phyloP scores from a whole-genome alignment of 2,113 vertebrate species.

The Eulemur rufifrons region DNA sequence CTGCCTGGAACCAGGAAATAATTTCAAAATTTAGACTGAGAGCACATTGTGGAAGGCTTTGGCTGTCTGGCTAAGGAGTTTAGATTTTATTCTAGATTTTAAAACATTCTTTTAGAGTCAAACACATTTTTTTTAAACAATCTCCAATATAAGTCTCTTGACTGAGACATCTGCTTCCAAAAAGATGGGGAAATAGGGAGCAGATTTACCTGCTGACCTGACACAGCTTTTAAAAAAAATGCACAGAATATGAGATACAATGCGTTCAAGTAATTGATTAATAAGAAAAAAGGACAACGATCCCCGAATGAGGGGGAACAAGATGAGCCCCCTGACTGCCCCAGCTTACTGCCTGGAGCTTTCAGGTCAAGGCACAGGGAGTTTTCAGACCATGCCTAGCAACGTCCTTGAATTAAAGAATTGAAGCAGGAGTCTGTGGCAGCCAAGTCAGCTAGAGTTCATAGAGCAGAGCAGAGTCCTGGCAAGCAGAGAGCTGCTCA shows the following conservation, averaged over 20 bases:
- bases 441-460: not conserved
- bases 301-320: not conserved
- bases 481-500: not conserved
- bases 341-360: not conserved
- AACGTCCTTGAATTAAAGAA: not conserved
- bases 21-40: not conserved
- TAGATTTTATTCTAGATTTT: not conserved
- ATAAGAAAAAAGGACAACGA: not conserved
- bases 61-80: not conserved
- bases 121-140: constrained; percentile 34
- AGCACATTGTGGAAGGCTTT: not conserved
- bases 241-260: not conserved
- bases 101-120: not conserved
- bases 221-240: not conserved
- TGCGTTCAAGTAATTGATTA: not conserved
- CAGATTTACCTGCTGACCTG: not conserved
- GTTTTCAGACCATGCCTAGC: not conserved
- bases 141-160: not conserved
- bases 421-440: not conserved
- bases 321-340: not conserved
- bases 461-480: not conserved
- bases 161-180: not conserved
- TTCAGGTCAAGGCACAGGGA: not conserved
- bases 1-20: not conserved
- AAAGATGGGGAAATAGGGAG: not conserved